Base-by-base conservation (phyloP, 2,888 invertebrate species). In the Blomia tropicalis region DNA sequence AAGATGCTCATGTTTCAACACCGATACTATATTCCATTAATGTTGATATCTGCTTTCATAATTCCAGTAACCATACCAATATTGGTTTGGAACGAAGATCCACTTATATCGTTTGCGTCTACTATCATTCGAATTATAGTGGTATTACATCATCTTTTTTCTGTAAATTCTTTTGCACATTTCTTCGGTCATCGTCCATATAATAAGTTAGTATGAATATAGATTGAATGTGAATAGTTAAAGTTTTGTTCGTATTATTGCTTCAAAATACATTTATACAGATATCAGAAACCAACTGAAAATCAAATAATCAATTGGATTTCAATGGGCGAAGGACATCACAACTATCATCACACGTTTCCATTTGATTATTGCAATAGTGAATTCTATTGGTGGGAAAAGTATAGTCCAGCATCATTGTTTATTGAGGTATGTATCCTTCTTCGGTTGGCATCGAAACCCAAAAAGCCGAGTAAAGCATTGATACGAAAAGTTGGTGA, bases 301-400 rank as follows among this genome's bases (percentile, higher is more conserved):
- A 75, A 74, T 66, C 63, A 69, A 5, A 61, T 70, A 14, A 74
- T 75, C 5, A 69, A 72, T 3, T 67, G 73, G 29, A 58, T 62
- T 43, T 29, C 58, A n/a, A 58, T 62, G 43, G 62, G 62, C 19
- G 59, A 58, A 41, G 59, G 36, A 7, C 22, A 44, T 73, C 75
- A 75, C 67, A 75, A 75, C 66, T 75, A 73, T 68, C 75, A 75
- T 66, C 75, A 68, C 43, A 65, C 66, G 14, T 68, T 68, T 60
- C 68, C 68, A 0, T 67, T 65, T 61, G 68, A 68, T 32, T 68
- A 68, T 59, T 47, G 67, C 1, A 73, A 74, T n/a, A 72, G 73
- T 60, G 75, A 75, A 23, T 25, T 41, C 25, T 41, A 25, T 1
- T 58, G 58, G 58, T 62, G 56, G 23, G 62, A 62, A 19, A 25